Conservation (phyloP, 2,797 vertebrate genomes). For the Hypotaenidia okinawae region DNA sequence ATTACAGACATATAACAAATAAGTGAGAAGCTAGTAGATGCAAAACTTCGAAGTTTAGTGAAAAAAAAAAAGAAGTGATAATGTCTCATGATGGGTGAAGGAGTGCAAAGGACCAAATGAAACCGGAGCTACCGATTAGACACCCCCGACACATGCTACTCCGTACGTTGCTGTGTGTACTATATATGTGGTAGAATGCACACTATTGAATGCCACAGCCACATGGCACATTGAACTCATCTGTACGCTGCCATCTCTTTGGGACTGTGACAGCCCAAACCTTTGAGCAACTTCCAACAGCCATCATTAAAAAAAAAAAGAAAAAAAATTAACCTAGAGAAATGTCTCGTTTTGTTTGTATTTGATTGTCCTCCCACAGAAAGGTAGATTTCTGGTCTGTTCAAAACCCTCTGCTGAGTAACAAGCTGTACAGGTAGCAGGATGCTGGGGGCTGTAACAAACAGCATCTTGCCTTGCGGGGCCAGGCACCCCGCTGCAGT, state of each 20-base stretch:
- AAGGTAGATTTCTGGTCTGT: neutral
- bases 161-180: neutral
- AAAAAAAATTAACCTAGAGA: neutral
- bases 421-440: neutral
- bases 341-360: neutral
- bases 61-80: neutral
- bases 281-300: constrained; percentile 59
- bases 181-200: neutral
- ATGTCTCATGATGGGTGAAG: constrained; percentile 44
- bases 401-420: neutral
- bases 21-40: constrained; percentile 28
- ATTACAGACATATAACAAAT: constrained; percentile 8
- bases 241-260: constrained; percentile 41
- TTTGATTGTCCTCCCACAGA: neutral
- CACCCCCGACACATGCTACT: neutral
- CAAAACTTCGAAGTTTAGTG: constrained; percentile 15
- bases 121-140: constrained; percentile 21
- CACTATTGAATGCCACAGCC: neutral
- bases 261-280: constrained; percentile 38
- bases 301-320: constrained; percentile 30
- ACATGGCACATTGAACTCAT: neutral
- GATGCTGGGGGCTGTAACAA: accelerated
- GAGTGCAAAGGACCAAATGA: constrained; percentile 58
- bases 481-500: accelerated
- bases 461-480: accelerated